Conservation (phyloP, 2,113 vertebrate genomes). For the Mus musculus region GRCm39 chr2:70261001-70261500, state of each 20-base stretch:
- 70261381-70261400: constrained; percentile 4
- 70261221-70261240: background rate
- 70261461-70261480: background rate
- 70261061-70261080: constrained; percentile 32
- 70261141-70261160: constrained; percentile 17
- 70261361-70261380: background rate
- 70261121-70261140: background rate
- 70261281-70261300: background rate
- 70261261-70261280: constrained; percentile 1
- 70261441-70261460: background rate
- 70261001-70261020: background rate
- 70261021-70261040: background rate
- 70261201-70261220: too few species aligned
- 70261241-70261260: background rate
- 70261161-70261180: background rate
- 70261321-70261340: background rate
- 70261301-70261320: background rate
- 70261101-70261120: background rate
- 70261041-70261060: background rate
- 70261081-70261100: constrained; percentile 19
- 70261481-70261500: constrained; percentile 15
- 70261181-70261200: background rate
- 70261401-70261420: background rate
- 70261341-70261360: background rate
- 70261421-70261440: constrained; percentile 4